Evolutionary conservation across 2,113 vertebrate species (phyloP), one percentile per base, ranked within the genome.

Genomic region (Osmerus mordax): DNA sequence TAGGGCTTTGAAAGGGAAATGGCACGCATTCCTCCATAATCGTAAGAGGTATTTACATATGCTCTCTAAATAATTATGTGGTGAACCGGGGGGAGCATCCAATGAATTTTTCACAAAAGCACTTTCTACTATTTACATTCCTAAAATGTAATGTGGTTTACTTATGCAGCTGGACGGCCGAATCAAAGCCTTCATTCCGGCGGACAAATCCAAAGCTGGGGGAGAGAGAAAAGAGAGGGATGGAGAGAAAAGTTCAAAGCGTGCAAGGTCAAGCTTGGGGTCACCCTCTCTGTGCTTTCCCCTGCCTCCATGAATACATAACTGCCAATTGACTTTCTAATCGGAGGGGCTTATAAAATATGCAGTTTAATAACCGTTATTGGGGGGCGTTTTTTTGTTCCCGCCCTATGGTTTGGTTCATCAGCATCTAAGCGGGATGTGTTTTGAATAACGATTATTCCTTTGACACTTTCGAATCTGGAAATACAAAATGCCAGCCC

Each of bases 321-420:
- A 90, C 85, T 36, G 11, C 25, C 87, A 84, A 88, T 89, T 91
- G 89, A 91, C 91, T 90, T 90, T 89, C 77, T 89, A 91, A 89
- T 91, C 63, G 62, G 75, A 78, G 74, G 72, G 77, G 61, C 70
- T 88, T 76, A 87, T 89, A 69, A 87, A 91, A 88, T 83, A 88
- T 90, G 81, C 81, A 75, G 77, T 78, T 87, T 88, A 83, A 88
- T 90, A 74, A 84, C 19, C 14, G 59, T 80, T 69, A 86, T 87
- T 76, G 77, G 65, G 77, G 79, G 72, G 60, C 56, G 73, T 79
- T 86, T 32, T 32, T 32, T 32, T 32, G 61, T 80, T 82, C 84
- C 70, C 53, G 72, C 68, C 58, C 47, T 79, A 67, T 78, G 74
- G 86, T 85, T 86, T 71, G 72, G 72, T 73, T 59, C 29, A 63